Percentiles rank a stretch among this genome's conserved stretches.
Conservation (phyloP, 2,797 vertebrate species). For the Graptemys geographica region DNA sequence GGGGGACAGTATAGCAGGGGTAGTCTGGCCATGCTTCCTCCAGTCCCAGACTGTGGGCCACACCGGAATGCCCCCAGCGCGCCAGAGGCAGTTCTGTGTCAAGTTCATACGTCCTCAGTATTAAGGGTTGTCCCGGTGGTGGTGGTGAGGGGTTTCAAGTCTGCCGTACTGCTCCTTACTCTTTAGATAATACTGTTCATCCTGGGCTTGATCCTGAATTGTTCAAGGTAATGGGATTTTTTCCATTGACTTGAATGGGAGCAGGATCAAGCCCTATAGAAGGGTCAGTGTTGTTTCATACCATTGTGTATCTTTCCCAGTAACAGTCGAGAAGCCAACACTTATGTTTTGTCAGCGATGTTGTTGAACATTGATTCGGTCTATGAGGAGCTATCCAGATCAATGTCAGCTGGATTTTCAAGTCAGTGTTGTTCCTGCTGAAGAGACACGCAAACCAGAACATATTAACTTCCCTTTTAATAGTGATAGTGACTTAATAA, state of each 20-base stretch:
- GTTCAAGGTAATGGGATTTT: neutral
- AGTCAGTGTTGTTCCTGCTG: neutral
- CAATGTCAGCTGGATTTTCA: neutral
- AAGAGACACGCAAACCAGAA: neutral
- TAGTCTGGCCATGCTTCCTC: neutral
- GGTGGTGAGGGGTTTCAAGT: rapidly evolving
- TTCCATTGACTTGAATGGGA: neutral
- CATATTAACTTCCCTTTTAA: neutral
- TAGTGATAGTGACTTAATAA: neutral
- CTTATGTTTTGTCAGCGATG: rapidly evolving
- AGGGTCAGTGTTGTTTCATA: neutral
- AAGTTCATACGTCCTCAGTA: neutral
- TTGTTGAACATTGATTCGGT: neutral
- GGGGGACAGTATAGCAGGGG: neutral
- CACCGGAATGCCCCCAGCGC: rapidly evolving
- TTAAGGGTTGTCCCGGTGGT: neutral
- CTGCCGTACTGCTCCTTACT: neutral
- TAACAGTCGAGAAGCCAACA: neutral
- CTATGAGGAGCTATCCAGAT: neutral
- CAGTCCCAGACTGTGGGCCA: neutral
- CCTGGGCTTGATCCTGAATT: neutral
- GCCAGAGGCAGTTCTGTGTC: neutral
- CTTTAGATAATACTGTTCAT: neutral
- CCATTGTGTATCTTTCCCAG: neutral
- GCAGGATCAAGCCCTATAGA: neutral